Percentiles rank a stretch among this genome's conserved stretches.
Conservation (phyloP, 2,797 vertebrate genomes). For the Pitangus sulphuratus region DNA sequence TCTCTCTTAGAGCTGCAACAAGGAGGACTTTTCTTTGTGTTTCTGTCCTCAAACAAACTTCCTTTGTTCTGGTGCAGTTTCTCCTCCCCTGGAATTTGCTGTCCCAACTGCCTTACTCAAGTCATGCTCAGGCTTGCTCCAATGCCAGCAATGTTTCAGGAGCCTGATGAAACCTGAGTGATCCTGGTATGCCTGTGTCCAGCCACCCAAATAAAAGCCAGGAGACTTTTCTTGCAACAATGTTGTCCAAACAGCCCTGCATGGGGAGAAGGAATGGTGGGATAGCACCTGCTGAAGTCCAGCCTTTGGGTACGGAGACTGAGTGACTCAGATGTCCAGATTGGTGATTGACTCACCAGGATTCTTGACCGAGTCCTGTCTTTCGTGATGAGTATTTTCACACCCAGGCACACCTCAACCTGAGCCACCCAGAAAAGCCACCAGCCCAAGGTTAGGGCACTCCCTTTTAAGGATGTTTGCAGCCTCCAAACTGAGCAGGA, state of each 20-base stretch:
- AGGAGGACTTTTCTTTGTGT: constrained; percentile 29
- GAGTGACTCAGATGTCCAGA: neutral
- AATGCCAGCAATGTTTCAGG: neutral
- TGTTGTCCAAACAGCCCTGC: neutral
- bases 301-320: neutral
- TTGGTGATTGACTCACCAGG: neutral
- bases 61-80: constrained; percentile 61
- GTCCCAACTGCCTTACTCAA: constrained; percentile 11
- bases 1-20: neutral
- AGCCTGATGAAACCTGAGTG: neutral
- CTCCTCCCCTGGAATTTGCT: constrained; percentile 62
- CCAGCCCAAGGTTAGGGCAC: neutral
- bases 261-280: neutral
- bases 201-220: neutral
- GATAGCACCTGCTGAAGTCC: neutral
- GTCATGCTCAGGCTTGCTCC: constrained; percentile 58
- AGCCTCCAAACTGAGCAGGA: neutral
- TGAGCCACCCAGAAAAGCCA: neutral
- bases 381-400: neutral
- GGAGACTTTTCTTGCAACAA: neutral
- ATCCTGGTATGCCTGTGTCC: neutral
- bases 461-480: neutral
- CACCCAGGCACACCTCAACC: neutral
- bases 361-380: neutral
- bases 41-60: constrained; percentile 65